Evolutionary conservation across 2,888 invertebrate species (phyloP).

Genomic region (Seira sanloemensis): DNA sequence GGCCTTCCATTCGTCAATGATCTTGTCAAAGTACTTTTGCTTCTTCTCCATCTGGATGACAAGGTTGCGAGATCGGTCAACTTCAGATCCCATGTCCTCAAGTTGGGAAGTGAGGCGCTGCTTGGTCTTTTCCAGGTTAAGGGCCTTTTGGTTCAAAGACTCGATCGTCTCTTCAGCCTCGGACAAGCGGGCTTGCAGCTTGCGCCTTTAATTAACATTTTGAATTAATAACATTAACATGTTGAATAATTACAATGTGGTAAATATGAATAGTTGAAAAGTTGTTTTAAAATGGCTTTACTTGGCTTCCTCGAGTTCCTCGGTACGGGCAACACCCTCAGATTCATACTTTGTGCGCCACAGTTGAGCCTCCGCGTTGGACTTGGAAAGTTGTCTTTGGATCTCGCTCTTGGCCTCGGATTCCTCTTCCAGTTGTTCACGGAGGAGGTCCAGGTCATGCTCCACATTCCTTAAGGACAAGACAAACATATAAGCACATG

Average conservation of each 20-base stretch:
- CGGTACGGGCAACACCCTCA: conserved; percentile 86
- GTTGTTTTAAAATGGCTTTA: background rate
- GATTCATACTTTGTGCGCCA: conserved; percentile 98
- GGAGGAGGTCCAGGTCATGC: conserved; percentile 98
- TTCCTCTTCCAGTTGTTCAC: conserved; percentile 99
- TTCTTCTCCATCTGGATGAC: conserved; percentile 99
- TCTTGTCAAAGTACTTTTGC: conserved; percentile 99
- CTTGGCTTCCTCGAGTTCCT: conserved; percentile 91
- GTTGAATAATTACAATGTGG: no score
- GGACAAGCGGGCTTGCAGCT: conserved; percentile 96
- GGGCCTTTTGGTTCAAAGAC: conserved; percentile 97
- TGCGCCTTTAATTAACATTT: no score
- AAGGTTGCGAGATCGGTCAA: conserved; percentile 96
- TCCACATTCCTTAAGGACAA: conserved; percentile 99
- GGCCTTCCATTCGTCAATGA: conserved; percentile 99
- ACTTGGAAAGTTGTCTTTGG: conserved; percentile 96
- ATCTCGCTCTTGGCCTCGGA: conserved; percentile 98
- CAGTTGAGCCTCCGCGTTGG: conserved; percentile 96
- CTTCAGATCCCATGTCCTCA: conserved; percentile 97
- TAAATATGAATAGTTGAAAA: no score
- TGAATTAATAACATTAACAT: no score
- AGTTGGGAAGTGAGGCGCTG: conserved; percentile 97
- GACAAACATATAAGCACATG: no score
- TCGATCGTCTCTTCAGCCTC: conserved; percentile 98
- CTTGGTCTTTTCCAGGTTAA: conserved; percentile 98